Base-by-base conservation (phyloP, 2,113 vertebrate genomes). In the Archocentrus centrarchus region DNA sequence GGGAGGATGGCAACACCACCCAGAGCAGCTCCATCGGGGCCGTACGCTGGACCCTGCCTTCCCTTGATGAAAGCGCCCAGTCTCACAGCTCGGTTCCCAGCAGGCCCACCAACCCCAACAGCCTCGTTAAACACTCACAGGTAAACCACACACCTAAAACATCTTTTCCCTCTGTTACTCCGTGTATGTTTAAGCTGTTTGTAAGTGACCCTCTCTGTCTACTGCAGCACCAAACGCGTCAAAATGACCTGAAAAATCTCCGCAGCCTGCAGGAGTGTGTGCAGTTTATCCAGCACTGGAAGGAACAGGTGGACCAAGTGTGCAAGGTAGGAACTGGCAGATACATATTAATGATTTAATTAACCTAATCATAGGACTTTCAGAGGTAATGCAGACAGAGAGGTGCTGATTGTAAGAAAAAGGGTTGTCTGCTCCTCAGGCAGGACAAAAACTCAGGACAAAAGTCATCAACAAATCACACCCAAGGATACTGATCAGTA, bases 211-310 rank as follows among this genome's bases (percentile, higher is more conserved):
- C 15, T 24, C 20, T 58, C 17, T 27, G 59, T 80, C 59, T 62
- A 13, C 47, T 24, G 17, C 79, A 93, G 88, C 89, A 93, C 11
- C 89, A 89, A 3, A 32, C 82, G 35, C 91, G 82, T 20, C 94
- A 95, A 84, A 90, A 76, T 22, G 11, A 88, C 80, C 83, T 96
- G 78, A 93, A 91, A 60, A 91, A 96, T 5, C 91, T 96, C 7
- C 91, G 94, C 58, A 96, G 91, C 83, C 92, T 96, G 77, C 92
- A 96, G 77, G 95, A 96, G 83, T 96, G 96, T 61, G 91, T 96
- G 37, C 79, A 85, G 75, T 96, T 96, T 88, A 94, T 96, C 80
- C 81, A 94, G 7, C 87, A 89, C 88, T 96, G 96, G 96, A 96
- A 95, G 77, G 75, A 93, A 44, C 94, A 96, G 41, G 96, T 96